Evolutionary conservation across 2,113 vertebrate genomes (phyloP).

Genomic region (Periophthalmodon schlosseri): DNA sequence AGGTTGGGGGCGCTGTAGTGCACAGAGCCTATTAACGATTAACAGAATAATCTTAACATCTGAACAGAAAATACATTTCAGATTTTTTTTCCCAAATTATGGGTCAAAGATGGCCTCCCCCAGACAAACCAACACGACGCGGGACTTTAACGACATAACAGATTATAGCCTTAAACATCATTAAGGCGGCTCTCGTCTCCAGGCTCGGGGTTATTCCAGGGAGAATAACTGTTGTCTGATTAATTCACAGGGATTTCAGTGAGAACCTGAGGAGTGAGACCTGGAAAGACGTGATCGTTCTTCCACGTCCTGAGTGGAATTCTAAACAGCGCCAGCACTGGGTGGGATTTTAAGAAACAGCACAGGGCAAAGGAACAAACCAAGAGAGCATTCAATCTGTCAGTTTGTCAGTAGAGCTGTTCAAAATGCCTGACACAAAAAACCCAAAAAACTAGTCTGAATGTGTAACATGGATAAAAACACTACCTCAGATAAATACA

Average conservation of each 20-base stretch:
- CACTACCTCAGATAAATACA: too few relatives aligned
- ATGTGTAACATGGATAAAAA: too few relatives aligned
- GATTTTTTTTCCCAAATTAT: conserved; percentile 17
- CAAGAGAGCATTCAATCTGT: background rate
- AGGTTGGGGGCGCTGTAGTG: too few relatives aligned
- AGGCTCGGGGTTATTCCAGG: conserved; percentile 26
- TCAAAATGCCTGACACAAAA: background rate
- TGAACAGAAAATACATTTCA: too few relatives aligned
- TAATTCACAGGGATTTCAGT: conserved; percentile 36
- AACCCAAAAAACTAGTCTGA: background rate
- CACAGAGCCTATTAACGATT: too few relatives aligned
- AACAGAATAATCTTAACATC: too few relatives aligned
- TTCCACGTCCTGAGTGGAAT: conserved; percentile 39
- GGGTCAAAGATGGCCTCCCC: background rate
- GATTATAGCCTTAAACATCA: conserved; percentile 52
- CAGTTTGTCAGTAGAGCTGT: background rate
- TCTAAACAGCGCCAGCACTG: conserved; percentile 15
- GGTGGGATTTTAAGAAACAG: background rate
- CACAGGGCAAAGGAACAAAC: background rate
- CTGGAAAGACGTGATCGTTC: conserved; percentile 9
- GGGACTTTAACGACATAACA: conserved; percentile 50
- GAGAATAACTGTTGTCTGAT: conserved; percentile 32
- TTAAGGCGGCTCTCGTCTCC: conserved; percentile 29
- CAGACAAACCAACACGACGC: conserved; percentile 22
- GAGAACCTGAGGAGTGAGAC: conserved; percentile 15